These are phyloP conservation scores for Euleptes europaea DNA, from an alignment of 2,113 vertebrate genomes.

Conservation along the genomic window DNA sequence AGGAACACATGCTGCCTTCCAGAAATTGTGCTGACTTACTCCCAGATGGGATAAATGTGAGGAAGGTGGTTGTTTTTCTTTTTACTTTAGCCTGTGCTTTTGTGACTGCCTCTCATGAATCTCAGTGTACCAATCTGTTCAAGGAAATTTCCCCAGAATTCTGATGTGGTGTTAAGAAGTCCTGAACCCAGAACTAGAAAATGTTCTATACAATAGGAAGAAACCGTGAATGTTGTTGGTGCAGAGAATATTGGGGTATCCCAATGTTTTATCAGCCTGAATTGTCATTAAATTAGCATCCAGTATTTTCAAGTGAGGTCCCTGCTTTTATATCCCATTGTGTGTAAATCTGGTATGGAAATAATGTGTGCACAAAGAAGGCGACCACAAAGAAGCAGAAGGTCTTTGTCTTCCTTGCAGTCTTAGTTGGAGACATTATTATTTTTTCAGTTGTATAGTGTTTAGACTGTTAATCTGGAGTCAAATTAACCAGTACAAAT, in stretches of 20 bases:
- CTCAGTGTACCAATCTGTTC: not conserved
- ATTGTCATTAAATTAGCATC: not conserved
- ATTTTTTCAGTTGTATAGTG: not conserved
- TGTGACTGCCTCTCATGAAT: not conserved
- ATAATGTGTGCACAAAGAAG: not conserved
- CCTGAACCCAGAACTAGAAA: not conserved
- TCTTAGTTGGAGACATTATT: conserved; percentile 8
- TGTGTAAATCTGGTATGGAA: not conserved
- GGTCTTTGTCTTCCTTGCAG: not conserved
- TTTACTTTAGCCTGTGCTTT: not conserved
- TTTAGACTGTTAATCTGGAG: not conserved
- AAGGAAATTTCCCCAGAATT: not conserved
- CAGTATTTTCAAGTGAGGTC: not conserved
- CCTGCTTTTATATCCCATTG: not conserved
- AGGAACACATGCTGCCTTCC: not conserved
- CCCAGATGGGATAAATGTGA: not conserved
- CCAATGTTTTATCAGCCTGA: not conserved
- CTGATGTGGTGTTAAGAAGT: not conserved
- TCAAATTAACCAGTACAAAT: not conserved
- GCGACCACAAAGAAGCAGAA: not conserved
- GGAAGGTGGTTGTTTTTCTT: not conserved
- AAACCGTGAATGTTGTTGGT: not conserved
- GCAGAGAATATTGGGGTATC: not conserved
- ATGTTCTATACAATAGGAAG: not conserved
- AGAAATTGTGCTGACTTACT: not conserved